Base-by-base conservation (phyloP, 30 jellyfish, hydroid and myxozoan genomes). In the Pelagia noctiluca region DNA sequence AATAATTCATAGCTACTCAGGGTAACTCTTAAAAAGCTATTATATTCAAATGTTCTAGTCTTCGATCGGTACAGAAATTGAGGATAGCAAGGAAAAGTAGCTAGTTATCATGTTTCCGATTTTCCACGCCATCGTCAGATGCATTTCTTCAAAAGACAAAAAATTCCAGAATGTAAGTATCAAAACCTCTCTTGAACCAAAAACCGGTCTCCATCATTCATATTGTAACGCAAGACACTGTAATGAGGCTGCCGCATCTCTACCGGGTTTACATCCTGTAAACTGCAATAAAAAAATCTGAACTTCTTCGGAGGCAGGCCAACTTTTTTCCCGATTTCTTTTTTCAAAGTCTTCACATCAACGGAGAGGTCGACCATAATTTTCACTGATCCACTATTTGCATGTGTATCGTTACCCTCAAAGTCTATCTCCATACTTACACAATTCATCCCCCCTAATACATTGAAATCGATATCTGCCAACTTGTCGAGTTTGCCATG, bases 391-490 rank as follows among this genome's bases (percentile, higher is more conserved):
- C 70, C 92, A n/a, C n/a, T n/a, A n/a, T n/a, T n/a, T n/a, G n/a
- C n/a, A n/a, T n/a, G n/a, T n/a, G n/a, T n/a, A n/a, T n/a, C n/a
- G n/a, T n/a, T n/a, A n/a, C n/a, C n/a, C 33, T 50, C 49, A 10
- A 28, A 85, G 12, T 82, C 80, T 7, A 49, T 24, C n/a, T 1
- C 30, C 35, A 82, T 1, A 19, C 61, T 19, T 24, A 82, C 63
- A 26, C 35, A 66, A 19, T 54, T 86, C 62, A 3, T 21, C 29
- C 70, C 92, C 28, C 60, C 66, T n/a, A n/a, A n/a, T 18, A 47
- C 26, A 24, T 87, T 72, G 87, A 93, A 21, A 36, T 93, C 93
- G 28, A 93, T 94, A 66, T 93, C 98, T 32, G 88, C 98, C 35
- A 93, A 80, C 32, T 89, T 66, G 34, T 62, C 81, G 60, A 93